Evolutionary conservation across 2,113 vertebrate genomes (phyloP), one percentile per base, ranked within the genome.

Genomic region (Pogona vitticeps): DNA sequence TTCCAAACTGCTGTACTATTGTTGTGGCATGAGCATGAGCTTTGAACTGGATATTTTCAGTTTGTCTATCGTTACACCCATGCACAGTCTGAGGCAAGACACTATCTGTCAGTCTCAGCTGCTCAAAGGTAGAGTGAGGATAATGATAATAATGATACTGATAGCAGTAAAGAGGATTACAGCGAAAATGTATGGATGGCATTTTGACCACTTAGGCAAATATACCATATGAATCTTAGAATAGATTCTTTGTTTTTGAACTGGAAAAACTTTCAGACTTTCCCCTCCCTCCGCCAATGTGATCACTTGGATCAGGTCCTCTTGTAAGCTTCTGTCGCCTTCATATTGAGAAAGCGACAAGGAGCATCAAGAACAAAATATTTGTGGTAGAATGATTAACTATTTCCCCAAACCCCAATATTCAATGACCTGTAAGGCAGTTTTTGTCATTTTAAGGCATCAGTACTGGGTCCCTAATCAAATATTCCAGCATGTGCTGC

Each of bases 111-210:
- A 71, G 17, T 61, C 33, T 21, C 8, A 61, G 26, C 18, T 83
- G 6, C 33, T 21, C 33, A 72, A 21, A 31, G 58, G 76, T 8
- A 23, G 46, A 17, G 52, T 28, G 75, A 23, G 72, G 42, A 52
- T 42, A 52, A 28, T 76, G 52, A 73, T 38, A 21, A 21, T 73
- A 36, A 73, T 38, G 17, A 70, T 70, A n/a, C 17, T 63, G 21
- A 21, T 20, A 63, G 17, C 3, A n/a, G 26, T 31, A 77, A 79
- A 23, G 31, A 33, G 28, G 31, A 82, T 52, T 28, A 46, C 38
- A 2, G 8, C 21, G 63, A 21, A 33, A 28, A 3, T 0, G 0
- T 86, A 8, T 73, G 36, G n/a, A 28, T 85, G 67, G 0, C 0
- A 3, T 56, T 40, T 58, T 52, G n/a, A 67, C 38, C 26, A 26